Evolutionary conservation across 2,888 invertebrate genomes (phyloP).

Genomic region (Drosophila gaucha): DNA sequence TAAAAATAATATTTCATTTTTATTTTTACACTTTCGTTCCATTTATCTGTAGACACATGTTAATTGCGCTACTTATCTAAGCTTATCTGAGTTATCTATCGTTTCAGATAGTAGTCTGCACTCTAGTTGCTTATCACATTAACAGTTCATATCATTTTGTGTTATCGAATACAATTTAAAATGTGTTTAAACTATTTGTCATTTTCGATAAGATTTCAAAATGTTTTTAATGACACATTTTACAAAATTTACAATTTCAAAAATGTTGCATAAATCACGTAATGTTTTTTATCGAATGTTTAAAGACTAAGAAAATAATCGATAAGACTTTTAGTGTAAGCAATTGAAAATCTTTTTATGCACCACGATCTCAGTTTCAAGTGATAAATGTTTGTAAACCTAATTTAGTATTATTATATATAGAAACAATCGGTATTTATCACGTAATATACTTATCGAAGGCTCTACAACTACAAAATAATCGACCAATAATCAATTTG

Average conservation of each 20-base stretch:
- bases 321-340: background rate
- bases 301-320: background rate
- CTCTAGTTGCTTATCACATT: no score
- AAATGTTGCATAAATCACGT: background rate
- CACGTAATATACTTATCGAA: background rate
- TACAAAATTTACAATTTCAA: background rate
- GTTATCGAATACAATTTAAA: background rate
- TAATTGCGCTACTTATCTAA: background rate
- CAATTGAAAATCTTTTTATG: background rate
- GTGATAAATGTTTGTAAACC: background rate
- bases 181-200: no score
- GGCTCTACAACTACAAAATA: background rate
- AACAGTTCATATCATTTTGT: no score
- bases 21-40: no score
- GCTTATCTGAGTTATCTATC: conserved; percentile 1
- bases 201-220: no score
- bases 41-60: no score
- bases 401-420: background rate
- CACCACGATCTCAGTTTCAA: no score
- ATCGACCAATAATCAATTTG: background rate
- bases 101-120: no score
- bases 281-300: background rate
- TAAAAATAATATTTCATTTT: conserved; percentile 5
- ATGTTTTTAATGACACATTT: no score
- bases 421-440: no score